Evolutionary conservation across 2,888 invertebrate genomes (phyloP), one percentile per base, ranked within the genome.

Genomic region (Harpalus rubripes): DNA sequence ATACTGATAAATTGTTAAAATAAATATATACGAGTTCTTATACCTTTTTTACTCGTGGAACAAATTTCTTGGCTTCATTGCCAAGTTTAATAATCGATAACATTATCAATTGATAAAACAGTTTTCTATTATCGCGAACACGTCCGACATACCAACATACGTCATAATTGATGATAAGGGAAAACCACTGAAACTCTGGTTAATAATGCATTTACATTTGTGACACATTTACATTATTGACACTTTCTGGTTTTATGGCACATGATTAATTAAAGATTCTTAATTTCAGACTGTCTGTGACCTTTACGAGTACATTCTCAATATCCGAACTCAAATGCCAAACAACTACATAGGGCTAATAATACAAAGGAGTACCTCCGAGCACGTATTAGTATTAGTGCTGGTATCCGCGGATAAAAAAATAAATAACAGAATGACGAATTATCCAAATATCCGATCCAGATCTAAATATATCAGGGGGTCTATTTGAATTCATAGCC

Each of bases 151-250:
- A 44, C 18, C 41, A 52, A 74, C 72, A 74, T 44, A 44, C 52
- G 72, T 74, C 72, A 74, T 18, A 74, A 74, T 41, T 74, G 15
- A 44, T 74, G 72, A 74, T 44, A 74, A 74, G 18, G 72, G 68
- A 32, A 10, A 68, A 15, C 3, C 32, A 74, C 44, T 74, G 16
- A 44, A 52, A 74, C 22, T 74, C 16, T 41, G 12, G 52, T 74
- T 44, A 74, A 74, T 74, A 74, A 44, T 74, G 72, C 72, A 74
- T 32, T 68, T 68, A 68, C 44, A 74, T 22, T 63, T 63, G 63
- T 63, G 72, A 74, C 72, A 44, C 16, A 16, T 8, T 22, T 52
- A 44, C 16, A 16, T 8, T 22, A 39, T 68, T 18, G 72, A 10
- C 41, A 10, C 18, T 16, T 44, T 18, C 32, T 63, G 63, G 63